These are phyloP conservation scores for Apocrypta bakeri DNA, from an alignment of 1,140 invertebrate species.

Conservation along the genomic window DNA sequence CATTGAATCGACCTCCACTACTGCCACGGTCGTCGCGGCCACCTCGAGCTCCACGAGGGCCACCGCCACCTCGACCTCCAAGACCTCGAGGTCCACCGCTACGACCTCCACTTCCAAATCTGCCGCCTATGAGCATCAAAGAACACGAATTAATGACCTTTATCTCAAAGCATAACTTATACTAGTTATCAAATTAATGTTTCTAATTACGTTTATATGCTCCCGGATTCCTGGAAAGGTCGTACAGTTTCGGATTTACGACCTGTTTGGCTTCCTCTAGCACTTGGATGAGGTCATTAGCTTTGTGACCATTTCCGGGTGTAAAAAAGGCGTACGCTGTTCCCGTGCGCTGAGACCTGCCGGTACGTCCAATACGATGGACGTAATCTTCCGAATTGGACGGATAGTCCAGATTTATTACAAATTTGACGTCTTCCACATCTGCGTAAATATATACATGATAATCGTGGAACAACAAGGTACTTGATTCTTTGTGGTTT, in stretches of 20 bases:
- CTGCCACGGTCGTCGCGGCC: slow-evolving; percentile 63
- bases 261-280: slow-evolving; percentile 83
- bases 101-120: slow-evolving; percentile 44
- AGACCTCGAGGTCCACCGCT: slow-evolving; percentile 57
- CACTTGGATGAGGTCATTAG: slow-evolving; percentile 80
- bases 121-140: neutral
- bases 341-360: slow-evolving; percentile 86
- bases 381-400: slow-evolving; percentile 94
- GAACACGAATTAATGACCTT: neutral
- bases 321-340: slow-evolving; percentile 95
- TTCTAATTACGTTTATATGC: slow-evolving; percentile 66
- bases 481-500: slow-evolving; percentile 71
- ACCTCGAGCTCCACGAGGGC: slow-evolving; percentile 58
- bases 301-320: slow-evolving; percentile 84
- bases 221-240: slow-evolving; percentile 70
- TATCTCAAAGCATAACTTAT: neutral
- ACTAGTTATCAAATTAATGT: neutral
- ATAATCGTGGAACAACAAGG: slow-evolving; percentile 53
- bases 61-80: slow-evolving; percentile 58
- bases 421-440: slow-evolving; percentile 94
- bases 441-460: slow-evolving; percentile 76
- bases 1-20: slow-evolving; percentile 65
- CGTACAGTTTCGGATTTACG: slow-evolving; percentile 77
- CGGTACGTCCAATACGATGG: slow-evolving; percentile 92
- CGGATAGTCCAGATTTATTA: slow-evolving; percentile 95